phyloP scores from a whole-genome alignment of 1,140 invertebrate genomes.

The Argopecten irradians region DNA sequence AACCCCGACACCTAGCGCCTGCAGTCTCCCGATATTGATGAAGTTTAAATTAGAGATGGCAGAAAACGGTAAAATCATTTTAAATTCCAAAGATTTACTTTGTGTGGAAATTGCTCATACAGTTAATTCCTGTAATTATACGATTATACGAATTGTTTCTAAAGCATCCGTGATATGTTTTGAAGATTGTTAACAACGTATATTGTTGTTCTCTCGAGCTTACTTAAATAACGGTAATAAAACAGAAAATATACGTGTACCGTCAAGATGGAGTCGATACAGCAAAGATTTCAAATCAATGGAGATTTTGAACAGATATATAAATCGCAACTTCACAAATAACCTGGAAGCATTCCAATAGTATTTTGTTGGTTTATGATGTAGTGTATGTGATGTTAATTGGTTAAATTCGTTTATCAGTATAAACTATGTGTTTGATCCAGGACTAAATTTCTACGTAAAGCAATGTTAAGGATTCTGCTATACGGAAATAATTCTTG shows the following conservation, averaged over 20 bases:
- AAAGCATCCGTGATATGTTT: conserved; percentile 16
- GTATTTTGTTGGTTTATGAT: too few relatives aligned
- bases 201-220: neutral
- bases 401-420: too few relatives aligned
- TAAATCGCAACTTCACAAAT: neutral
- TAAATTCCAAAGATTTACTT: conserved; percentile 23
- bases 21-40: conserved; percentile 12
- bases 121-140: conserved; percentile 18
- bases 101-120: conserved; percentile 15
- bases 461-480: too few relatives aligned
- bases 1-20: conserved; percentile 13
- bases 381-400: too few relatives aligned
- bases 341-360: neutral
- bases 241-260: neutral
- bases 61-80: conserved; percentile 23
- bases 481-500: too few relatives aligned
- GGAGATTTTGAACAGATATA: neutral
- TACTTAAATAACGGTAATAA: neutral
- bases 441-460: too few relatives aligned
- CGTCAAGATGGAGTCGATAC: neutral
- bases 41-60: conserved; percentile 22
- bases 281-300: neutral
- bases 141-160: neutral
- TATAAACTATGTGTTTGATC: too few relatives aligned
- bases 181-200: neutral